These are phyloP conservation scores for Apis dorsata DNA, from an alignment of 1,140 invertebrate genomes.

Conservation along the genomic window DNA sequence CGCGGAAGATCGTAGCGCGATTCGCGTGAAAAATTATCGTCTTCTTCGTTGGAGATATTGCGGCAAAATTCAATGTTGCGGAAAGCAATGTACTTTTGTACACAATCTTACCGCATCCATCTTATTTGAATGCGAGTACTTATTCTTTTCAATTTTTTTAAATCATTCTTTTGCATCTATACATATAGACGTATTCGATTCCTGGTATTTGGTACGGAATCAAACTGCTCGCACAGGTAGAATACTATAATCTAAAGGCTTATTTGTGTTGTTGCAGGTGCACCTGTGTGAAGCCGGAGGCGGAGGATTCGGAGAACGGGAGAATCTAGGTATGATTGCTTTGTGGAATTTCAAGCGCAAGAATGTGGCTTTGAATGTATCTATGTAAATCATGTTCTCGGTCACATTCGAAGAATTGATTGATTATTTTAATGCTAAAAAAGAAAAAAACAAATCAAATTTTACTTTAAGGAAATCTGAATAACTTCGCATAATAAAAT, in stretches of 20 bases:
- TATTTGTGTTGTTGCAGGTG: slow-evolving; percentile 64
- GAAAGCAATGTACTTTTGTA: slow-evolving; percentile 10
- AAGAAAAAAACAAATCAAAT: too few relatives aligned
- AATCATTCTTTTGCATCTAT: not conserved
- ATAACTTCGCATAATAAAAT: too few relatives aligned
- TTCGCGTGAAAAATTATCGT: slow-evolving; percentile 5
- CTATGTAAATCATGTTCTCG: not conserved
- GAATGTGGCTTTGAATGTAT: not conserved
- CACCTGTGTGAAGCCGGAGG: slow-evolving; percentile 59
- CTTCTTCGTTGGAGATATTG: not conserved
- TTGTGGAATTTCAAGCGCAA: not conserved
- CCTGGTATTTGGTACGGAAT: slow-evolving; percentile 7
- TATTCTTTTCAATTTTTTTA: not conserved
- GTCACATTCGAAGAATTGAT: not conserved
- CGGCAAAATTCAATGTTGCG: slow-evolving; percentile 32
- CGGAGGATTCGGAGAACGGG: slow-evolving; percentile 68
- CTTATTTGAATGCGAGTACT: slow-evolving; percentile 18
- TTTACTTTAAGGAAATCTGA: too few relatives aligned
- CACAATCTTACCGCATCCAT: not conserved
- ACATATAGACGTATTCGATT: not conserved
- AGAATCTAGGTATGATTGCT: slow-evolving; percentile 70
- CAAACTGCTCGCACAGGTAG: slow-evolving; percentile 1
- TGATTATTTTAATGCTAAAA: not conserved
- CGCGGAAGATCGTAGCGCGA: not conserved
- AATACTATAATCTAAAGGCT: slow-evolving; percentile 33